These are phyloP conservation scores for Plectrocnemia conspersa DNA, from an alignment of 1,140 invertebrate genomes.

Conservation along the genomic window DNA sequence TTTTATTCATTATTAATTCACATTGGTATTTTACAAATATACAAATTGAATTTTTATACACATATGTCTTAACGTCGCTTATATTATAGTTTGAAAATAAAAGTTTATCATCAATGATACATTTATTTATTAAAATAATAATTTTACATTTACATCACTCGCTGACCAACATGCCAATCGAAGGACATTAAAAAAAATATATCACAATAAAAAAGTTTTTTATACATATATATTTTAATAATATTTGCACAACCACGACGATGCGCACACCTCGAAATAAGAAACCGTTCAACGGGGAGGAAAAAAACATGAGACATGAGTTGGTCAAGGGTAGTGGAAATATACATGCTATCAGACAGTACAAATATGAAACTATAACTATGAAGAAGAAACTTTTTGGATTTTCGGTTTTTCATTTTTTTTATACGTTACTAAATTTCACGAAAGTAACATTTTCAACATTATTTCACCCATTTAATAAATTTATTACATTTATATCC, in stretches of 20 bases:
- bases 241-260: constrained; percentile 7
- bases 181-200: constrained; percentile 12
- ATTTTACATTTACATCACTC: constrained; percentile 35
- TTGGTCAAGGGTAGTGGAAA: constrained; percentile 31
- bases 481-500: constrained; percentile 4
- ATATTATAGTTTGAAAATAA: too few relatives aligned
- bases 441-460: constrained; percentile 10
- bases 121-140: constrained; percentile 37
- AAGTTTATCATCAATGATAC: constrained; percentile 29
- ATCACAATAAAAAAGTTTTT: constrained; percentile 1
- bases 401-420: constrained; percentile 33
- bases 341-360: constrained; percentile 34
- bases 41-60: too few relatives aligned
- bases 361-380: constrained; percentile 34
- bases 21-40: too few relatives aligned
- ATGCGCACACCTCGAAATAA: background rate
- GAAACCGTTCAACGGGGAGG: background rate
- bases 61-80: too few relatives aligned
- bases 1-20: too few relatives aligned
- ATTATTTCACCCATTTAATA: constrained; percentile 10
- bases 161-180: constrained; percentile 26
- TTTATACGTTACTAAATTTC: constrained; percentile 23
- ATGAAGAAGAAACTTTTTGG: constrained; percentile 35
- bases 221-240: constrained; percentile 3
- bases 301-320: constrained; percentile 1